A percentile compares a stretch with the other conserved stretches of the same genome.
phyloP scores from a whole-genome alignment of 2,888 invertebrate genomes.

The Dryococelus australis region DNA sequence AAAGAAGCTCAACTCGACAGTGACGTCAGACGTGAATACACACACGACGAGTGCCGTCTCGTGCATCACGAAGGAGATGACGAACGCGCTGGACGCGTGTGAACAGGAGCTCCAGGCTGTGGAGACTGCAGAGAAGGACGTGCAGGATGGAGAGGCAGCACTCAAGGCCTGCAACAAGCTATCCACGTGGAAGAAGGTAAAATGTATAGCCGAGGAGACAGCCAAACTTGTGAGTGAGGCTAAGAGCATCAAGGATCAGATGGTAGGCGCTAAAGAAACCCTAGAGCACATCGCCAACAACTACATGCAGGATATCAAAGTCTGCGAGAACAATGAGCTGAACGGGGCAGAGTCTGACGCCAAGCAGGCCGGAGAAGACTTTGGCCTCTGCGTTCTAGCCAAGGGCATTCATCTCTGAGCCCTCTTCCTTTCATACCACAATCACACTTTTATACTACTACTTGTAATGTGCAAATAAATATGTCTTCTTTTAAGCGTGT shows the following conservation, averaged over 20 bases:
- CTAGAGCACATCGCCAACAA: not conserved
- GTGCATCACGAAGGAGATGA: not conserved
- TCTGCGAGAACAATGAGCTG: not conserved
- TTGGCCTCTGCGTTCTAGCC: not conserved
- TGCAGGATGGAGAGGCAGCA: not conserved
- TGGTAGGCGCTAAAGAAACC: not conserved
- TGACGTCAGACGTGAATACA: not conserved
- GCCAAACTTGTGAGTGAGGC: not conserved
- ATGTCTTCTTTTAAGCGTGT: too few relatives aligned
- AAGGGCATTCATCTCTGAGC: not conserved
- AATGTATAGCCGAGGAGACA: not conserved
- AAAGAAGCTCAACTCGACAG: not conserved
- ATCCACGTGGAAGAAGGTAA: not conserved
- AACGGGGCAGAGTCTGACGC: not conserved
- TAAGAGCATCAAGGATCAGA: not conserved
- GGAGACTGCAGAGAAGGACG: not conserved
- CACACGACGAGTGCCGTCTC: not conserved
- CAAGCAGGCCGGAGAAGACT: not conserved
- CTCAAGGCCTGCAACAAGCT: constrained; percentile 3
- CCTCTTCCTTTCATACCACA: not conserved
- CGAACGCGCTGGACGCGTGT: not conserved
- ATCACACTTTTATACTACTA: too few relatives aligned
- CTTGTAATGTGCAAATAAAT: too few relatives aligned
- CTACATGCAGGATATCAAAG: not conserved
- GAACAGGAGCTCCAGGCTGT: not conserved